Conservation (phyloP, 2,797 vertebrate genomes). For the Parambassis ranga region DNA sequence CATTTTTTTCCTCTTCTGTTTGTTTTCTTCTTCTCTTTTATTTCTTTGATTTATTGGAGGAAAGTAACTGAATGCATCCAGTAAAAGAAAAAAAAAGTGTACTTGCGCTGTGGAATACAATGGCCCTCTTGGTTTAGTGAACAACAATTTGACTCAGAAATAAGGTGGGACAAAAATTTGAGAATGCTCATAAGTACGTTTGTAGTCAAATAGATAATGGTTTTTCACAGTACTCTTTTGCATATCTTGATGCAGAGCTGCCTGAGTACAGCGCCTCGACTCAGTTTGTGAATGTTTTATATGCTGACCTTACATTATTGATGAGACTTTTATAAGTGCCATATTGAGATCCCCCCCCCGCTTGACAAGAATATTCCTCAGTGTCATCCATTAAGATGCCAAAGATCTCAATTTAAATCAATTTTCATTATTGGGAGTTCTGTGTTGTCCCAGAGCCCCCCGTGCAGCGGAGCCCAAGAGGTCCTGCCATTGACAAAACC, state of each 20-base stretch:
- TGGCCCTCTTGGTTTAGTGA: constrained; percentile 6
- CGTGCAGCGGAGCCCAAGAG: constrained; percentile 3
- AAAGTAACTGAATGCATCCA: neutral
- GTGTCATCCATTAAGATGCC: constrained; percentile 70
- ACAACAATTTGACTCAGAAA: constrained; percentile 22
- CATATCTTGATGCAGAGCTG: constrained; percentile 40
- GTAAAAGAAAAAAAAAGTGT: no score
- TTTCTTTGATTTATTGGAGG: neutral
- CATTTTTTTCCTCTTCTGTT: constrained; percentile 14
- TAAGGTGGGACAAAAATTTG: constrained; percentile 12
- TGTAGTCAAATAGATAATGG: constrained; percentile 21
- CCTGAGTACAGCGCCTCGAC: constrained; percentile 49
- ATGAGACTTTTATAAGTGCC: constrained; percentile 75
- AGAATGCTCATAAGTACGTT: constrained; percentile 24
- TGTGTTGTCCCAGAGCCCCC: neutral
- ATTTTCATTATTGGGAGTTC: constrained; percentile 64
- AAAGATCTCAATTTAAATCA: constrained; percentile 73
- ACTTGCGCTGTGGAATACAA: constrained; percentile 18
- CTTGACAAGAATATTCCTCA: constrained; percentile 67
- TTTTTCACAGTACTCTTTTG: constrained; percentile 37
- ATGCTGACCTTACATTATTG: constrained; percentile 73
- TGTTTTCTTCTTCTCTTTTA: neutral
- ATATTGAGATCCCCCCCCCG: constrained; percentile 69
- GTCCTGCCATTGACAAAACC: neutral
- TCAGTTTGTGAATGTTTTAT: constrained; percentile 76